phyloP scores from a whole-genome alignment of 2,888 invertebrate species.

The Leptopilina drosophilae region DNA sequence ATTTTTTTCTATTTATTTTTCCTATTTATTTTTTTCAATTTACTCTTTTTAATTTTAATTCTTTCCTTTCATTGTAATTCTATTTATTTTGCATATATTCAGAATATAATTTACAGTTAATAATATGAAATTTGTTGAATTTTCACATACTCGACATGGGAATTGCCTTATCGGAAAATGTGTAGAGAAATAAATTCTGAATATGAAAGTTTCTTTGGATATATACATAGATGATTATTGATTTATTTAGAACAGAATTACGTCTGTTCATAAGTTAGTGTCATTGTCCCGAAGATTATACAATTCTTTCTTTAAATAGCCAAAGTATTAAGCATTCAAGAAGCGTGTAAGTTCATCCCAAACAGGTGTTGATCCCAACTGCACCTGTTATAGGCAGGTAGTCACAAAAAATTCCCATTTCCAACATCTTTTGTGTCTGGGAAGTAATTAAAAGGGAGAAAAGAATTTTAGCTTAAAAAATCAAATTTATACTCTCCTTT shows the following conservation, averaged over 20 bases:
- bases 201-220: slow-evolving; percentile 8
- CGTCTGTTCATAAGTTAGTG: slow-evolving; percentile 26
- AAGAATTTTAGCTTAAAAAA: background rate
- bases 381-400: slow-evolving; percentile 36
- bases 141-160: background rate
- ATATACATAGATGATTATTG: slow-evolving; percentile 2
- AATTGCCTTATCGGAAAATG: background rate
- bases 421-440: background rate
- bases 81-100: no score
- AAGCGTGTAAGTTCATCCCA: background rate
- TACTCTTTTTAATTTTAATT: no score
- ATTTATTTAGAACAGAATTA: slow-evolving; percentile 23
- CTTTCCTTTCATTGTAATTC: no score
- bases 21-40: no score
- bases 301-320: background rate
- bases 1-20: no score
- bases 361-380: slow-evolving; percentile 28
- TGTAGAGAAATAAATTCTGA: background rate
- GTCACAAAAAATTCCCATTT: slow-evolving; percentile 22
- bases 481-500: background rate
- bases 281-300: slow-evolving; percentile 16
- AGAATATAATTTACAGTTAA: no score
- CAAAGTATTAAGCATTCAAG: slow-evolving; percentile 1
- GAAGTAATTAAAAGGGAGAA: no score
- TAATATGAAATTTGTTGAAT: no score